phyloP scores from a whole-genome alignment of 1,140 invertebrate species.

The Drosophila serrata region DNA sequence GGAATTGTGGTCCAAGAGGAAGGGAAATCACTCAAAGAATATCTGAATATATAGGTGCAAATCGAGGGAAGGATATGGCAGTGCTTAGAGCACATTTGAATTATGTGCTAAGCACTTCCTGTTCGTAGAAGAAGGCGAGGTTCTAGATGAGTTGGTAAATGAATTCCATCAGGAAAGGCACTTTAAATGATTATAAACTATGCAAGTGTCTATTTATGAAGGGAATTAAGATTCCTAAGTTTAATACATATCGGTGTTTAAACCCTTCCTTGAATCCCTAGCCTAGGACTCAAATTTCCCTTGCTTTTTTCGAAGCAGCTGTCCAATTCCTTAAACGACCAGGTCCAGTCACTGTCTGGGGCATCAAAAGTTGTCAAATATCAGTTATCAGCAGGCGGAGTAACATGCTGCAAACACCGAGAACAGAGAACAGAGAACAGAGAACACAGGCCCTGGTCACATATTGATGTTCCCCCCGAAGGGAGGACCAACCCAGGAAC shows the following conservation, averaged over 20 bases:
- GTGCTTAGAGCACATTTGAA: constrained; percentile 29
- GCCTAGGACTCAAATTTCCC: constrained; percentile 18
- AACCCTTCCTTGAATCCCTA: constrained; percentile 8
- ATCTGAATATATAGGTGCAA: constrained; percentile 22
- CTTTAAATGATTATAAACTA: background rate
- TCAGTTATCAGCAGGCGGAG: constrained; percentile 80
- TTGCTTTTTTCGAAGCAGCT: constrained; percentile 47
- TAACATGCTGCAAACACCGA: constrained; percentile 68
- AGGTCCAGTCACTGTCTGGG: constrained; percentile 68
- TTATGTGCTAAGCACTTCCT: constrained; percentile 39
- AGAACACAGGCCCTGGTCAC: constrained; percentile 16
- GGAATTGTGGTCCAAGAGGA: constrained; percentile 13
- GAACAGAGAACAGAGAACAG: constrained; percentile 12
- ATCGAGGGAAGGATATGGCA: constrained; percentile 38
- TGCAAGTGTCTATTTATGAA: background rate
- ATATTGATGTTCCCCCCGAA: constrained; percentile 70
- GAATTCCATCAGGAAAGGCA: background rate
- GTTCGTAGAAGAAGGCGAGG: constrained; percentile 12
- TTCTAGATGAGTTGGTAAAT: background rate
- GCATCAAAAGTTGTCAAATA: constrained; percentile 83
- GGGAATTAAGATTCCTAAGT: background rate
- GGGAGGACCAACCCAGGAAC: constrained; percentile 20
- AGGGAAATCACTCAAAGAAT: constrained; percentile 22
- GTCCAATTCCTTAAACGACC: constrained; percentile 77
- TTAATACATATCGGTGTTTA: background rate